Conservation (phyloP, 2,113 vertebrate genomes). For the Paralichthys olivaceus region DNA sequence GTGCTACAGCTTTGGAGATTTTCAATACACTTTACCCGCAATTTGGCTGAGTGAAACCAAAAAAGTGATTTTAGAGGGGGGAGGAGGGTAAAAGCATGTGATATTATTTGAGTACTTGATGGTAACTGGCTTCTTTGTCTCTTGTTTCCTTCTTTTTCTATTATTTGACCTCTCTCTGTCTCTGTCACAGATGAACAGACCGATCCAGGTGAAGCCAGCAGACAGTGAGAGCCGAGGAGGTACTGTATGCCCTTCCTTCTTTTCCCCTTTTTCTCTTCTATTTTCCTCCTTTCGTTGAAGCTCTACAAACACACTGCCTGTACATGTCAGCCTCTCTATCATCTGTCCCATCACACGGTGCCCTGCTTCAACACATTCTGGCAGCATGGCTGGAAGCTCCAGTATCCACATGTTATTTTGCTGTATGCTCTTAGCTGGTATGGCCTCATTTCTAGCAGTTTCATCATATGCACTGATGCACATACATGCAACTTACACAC, state of each 20-base stretch:
- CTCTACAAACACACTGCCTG: conserved; percentile 65
- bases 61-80: conserved; percentile 7
- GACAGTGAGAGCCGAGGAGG: conserved; percentile 99
- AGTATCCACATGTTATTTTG: conserved; percentile 54
- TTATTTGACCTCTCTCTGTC: conserved; percentile 22
- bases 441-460: too few species aligned
- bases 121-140: conserved; percentile 52
- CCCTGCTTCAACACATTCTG: conserved; percentile 60
- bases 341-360: conserved; percentile 68
- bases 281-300: conserved; percentile 42
- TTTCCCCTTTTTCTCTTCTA: not conserved
- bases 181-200: conserved; percentile 94
- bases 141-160: conserved; percentile 9
- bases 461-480: conserved; percentile 24
- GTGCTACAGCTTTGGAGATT: conserved; percentile 73
- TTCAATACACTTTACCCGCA: conserved; percentile 70
- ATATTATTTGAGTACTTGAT: conserved; percentile 33
- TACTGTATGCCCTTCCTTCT: conserved; percentile 66
- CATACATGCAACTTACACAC: not conserved
- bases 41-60: conserved; percentile 72
- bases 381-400: conserved; percentile 61
- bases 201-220: conserved; percentile 98
- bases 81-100: conserved; percentile 21
- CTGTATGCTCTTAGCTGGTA: conserved; percentile 35
- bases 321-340: conserved; percentile 75